These are phyloP conservation scores for Sus scrofa DNA, from an alignment of 2,113 vertebrate species.

Conservation along the genomic window T2T-Sscrofa CM000821.6:36387501-36388000, in stretches of 20 bases:
- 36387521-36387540: background rate
- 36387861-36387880: background rate
- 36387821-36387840: background rate
- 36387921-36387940: background rate
- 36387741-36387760: background rate
- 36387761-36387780: background rate
- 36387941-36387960: too few relatives aligned
- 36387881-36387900: fast-evolving
- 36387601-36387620: background rate
- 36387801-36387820: background rate
- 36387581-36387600: background rate
- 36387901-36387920: fast-evolving
- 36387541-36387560: background rate
- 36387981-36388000: background rate
- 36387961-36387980: too few relatives aligned
- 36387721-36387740: background rate
- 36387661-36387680: too few relatives aligned
- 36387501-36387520: background rate
- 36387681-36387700: fast-evolving
- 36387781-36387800: too few relatives aligned
- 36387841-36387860: background rate
- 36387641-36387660: background rate
- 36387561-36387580: background rate
- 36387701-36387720: too few relatives aligned
- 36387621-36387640: background rate